Evolutionary conservation across 2,797 vertebrate species (phyloP).

Genomic region (Vespertilio murinus): DNA sequence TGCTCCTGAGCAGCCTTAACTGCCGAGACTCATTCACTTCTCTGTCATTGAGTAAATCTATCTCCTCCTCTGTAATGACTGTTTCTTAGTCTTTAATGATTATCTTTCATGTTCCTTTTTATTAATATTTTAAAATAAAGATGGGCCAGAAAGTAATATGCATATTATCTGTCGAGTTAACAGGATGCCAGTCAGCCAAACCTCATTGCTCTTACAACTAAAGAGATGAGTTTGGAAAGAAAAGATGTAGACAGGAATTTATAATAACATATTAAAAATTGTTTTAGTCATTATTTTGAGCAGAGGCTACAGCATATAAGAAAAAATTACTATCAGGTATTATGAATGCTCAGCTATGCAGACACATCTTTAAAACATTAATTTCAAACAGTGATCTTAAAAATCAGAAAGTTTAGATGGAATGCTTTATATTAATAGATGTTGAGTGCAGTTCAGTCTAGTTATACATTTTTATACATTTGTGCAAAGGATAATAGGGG

Average conservation of each 20-base stretch:
- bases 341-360: neutral
- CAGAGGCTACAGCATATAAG: neutral
- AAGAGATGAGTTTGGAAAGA: conserved; percentile 41
- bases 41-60: conserved; percentile 51
- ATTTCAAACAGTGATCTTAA: neutral
- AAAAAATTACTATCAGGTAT: neutral
- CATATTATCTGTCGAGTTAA: conserved; percentile 31
- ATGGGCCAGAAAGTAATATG: conserved; percentile 49
- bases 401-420: neutral
- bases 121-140: conserved; percentile 73
- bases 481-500: neutral
- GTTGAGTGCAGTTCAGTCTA: neutral
- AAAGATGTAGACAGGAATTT: neutral
- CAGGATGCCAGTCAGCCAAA: conserved; percentile 25
- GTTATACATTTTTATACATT: neutral
- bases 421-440: neutral
- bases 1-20: conserved; percentile 51
- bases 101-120: conserved; percentile 70
- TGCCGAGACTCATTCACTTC: conserved; percentile 51
- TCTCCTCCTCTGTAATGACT: neutral
- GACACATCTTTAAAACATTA: neutral
- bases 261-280: conserved; percentile 19
- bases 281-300: conserved; percentile 42
- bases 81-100: neutral
- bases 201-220: conserved; percentile 10